phyloP scores from a whole-genome alignment of 2,113 vertebrate species.

The Clarias magur region DNA sequence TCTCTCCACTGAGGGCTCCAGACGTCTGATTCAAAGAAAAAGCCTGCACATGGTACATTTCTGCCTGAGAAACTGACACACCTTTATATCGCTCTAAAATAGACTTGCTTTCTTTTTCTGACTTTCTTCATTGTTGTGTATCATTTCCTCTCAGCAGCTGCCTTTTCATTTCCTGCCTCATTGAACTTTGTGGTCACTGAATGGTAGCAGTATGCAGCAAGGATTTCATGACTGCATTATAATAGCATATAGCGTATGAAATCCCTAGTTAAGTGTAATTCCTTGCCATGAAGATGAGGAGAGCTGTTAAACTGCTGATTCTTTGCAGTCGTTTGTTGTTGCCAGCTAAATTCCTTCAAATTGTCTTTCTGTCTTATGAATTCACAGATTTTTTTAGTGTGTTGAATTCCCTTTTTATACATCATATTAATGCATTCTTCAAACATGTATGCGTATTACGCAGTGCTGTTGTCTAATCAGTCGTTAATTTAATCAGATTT shows the following conservation, averaged over 20 bases:
- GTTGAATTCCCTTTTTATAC: background rate
- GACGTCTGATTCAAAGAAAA: background rate
- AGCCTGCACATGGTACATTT: background rate
- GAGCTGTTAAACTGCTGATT: background rate
- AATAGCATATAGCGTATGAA: background rate
- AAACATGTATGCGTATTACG: background rate
- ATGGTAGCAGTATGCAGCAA: background rate
- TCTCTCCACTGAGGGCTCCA: background rate
- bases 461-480: too few species aligned
- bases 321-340: background rate
- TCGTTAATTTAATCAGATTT: too few species aligned
- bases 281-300: background rate
- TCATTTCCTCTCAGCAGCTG: background rate
- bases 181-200: conserved; percentile 5
- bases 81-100: background rate
- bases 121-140: background rate
- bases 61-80: background rate
- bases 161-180: background rate
- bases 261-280: background rate
- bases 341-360: background rate
- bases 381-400: background rate
- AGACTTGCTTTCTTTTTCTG: background rate
- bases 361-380: background rate
- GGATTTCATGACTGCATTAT: background rate
- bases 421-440: background rate